Base-by-base conservation (phyloP, 2,888 invertebrate genomes). In the Melinaea marsaeus region DNA sequence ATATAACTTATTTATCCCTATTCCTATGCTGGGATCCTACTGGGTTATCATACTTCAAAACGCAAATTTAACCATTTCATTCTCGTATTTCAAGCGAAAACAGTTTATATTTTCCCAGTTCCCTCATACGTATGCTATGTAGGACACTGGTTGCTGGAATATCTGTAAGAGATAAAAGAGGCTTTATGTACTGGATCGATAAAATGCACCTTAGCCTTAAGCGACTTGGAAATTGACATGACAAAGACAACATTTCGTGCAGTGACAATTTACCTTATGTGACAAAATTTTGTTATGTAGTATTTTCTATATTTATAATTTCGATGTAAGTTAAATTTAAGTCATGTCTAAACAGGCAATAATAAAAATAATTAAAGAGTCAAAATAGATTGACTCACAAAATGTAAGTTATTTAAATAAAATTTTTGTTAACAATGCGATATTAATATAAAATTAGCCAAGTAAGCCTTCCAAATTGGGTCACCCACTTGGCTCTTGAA, bases 301-400 rank as follows among this genome's bases (percentile, higher is more conserved):
- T 9, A 51, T 51, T 51, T 48, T 51, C 9, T 9, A 51, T 51
- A 32, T 51, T 32, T 51, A 32, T 51, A 22, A 2, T 32, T 51
- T 22, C 32, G 51, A 7, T 51, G 42, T 51, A 51, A 32, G 7
- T 22, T 32, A 51, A 51, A 51, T 51, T 51, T 7, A 51, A 51
- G 51, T 51, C 51, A 51, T 51, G 51, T 32, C 51, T 51, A 51
- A 9, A 32, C 51, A 51, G 51, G 51, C 51, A 32, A 51, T 6
- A 51, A 51, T 11, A 7, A 9, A 9, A 9, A 51, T 22, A n/a
- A 42, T 42, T 3, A n/a, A 54, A 56, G 45, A 63, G 58, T 63
- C 51, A 34, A 56, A 62, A 58, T 61, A 51, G 51, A n/a, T 45
- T 48, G 59, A 55, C 57, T 55, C 22, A 32, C 33, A 42, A 34